Conservation (phyloP, 2,113 vertebrate genomes). For the Alaudala cheleensis region DNA sequence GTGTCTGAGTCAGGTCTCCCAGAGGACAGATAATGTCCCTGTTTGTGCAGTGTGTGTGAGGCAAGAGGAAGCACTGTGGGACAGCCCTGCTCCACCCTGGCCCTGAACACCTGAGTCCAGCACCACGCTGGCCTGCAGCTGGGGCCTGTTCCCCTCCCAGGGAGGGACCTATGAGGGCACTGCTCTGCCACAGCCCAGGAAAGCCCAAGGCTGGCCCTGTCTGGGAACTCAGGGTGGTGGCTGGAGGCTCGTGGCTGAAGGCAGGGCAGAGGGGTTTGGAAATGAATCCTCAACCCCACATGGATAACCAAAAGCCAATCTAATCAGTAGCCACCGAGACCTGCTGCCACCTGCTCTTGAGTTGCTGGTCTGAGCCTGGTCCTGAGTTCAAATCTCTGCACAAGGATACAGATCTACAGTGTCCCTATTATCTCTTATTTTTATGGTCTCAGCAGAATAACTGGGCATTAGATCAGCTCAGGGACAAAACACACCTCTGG, state of each 20-base stretch:
- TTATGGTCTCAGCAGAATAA: neutral
- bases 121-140: neutral
- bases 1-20: slow-evolving; percentile 41
- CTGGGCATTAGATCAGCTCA: neutral
- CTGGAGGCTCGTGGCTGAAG: neutral
- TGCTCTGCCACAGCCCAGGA: too few species aligned
- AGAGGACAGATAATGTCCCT: neutral
- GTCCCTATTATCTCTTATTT: neutral
- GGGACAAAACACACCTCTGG: neutral
- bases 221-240: neutral
- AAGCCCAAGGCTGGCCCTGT: neutral
- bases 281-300: neutral
- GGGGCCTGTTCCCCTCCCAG: too few species aligned
- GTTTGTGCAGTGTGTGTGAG: neutral
- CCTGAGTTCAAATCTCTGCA: neutral
- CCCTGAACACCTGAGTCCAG: slow-evolving; percentile 7
- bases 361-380: neutral
- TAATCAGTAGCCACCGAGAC: neutral
- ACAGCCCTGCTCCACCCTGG: neutral
- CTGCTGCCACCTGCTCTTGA: neutral
- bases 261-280: neutral
- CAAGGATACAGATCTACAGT: neutral
- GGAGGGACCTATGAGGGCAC: too few species aligned
- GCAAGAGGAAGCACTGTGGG: neutral
- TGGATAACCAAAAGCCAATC: neutral